phyloP scores from a whole-genome alignment of 92 coral and sea anemone species.

The Epizoanthus ramosus region DNA sequence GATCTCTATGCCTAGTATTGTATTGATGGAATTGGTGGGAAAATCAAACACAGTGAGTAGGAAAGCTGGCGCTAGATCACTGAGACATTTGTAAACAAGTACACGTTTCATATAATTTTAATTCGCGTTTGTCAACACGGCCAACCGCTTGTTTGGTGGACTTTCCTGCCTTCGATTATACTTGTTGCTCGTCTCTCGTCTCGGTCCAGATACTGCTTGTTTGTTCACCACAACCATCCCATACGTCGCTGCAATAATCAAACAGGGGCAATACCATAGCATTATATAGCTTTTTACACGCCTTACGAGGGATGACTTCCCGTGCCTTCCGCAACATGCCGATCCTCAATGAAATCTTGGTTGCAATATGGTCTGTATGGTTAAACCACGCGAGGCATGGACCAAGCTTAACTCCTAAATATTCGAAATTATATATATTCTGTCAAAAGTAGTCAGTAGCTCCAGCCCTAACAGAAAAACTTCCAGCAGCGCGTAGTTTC shows the following conservation, averaged over 20 bases:
- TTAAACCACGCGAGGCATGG: slow-evolving; percentile 47
- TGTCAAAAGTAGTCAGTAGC: slow-evolving; percentile 25
- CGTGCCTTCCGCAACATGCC: slow-evolving; percentile 59
- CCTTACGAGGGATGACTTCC: slow-evolving; percentile 51
- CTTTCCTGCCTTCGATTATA: not conserved
- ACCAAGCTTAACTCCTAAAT: slow-evolving; percentile 53
- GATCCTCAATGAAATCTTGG: slow-evolving; percentile 41
- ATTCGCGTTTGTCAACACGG: not conserved
- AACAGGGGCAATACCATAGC: slow-evolving; percentile 48
- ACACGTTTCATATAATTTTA: not conserved
- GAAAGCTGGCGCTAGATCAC: not conserved
- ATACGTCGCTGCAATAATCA: slow-evolving; percentile 38
- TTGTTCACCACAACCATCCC: not conserved
- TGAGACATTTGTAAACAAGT: not conserved
- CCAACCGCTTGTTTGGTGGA: not conserved
- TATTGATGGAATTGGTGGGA: not conserved
- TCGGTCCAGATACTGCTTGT: not conserved
- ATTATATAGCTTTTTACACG: slow-evolving; percentile 52
- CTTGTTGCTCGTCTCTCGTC: not conserved
- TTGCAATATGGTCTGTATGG: slow-evolving; percentile 34
- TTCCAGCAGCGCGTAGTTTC: no score
- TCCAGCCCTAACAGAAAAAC: not conserved
- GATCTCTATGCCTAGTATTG: not conserved
- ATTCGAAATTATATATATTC: slow-evolving; percentile 58
- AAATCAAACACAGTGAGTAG: not conserved